Percentiles rank a stretch among this genome's conserved stretches.
These are phyloP conservation scores for Drosophila ogumai DNA, from an alignment of 1,140 invertebrate species.

Conservation along the genomic window DNA sequence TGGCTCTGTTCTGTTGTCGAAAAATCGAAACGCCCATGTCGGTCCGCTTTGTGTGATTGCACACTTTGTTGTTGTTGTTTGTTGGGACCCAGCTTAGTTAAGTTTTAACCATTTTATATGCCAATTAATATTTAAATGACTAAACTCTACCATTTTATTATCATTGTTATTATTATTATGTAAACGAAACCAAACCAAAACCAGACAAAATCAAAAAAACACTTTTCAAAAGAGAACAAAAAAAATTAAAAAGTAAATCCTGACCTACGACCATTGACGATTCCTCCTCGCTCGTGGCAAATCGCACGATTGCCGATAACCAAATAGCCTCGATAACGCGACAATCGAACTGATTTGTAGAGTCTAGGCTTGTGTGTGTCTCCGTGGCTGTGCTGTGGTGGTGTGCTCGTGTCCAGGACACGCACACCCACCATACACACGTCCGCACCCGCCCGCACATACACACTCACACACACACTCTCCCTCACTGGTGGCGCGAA, in stretches of 20 bases:
- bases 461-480: slow-evolving; percentile 14
- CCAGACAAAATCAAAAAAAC: slow-evolving; percentile 26
- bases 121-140: slow-evolving; percentile 75
- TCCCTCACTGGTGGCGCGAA: slow-evolving; percentile 36
- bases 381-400: slow-evolving; percentile 28
- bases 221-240: slow-evolving; percentile 5
- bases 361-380: slow-evolving; percentile 44
- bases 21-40: slow-evolving; percentile 1
- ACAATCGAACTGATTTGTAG: slow-evolving; percentile 33
- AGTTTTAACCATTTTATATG: slow-evolving; percentile 54
- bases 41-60: slow-evolving; percentile 20
- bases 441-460: slow-evolving; percentile 11
- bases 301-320: slow-evolving; percentile 36
- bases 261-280: slow-evolving; percentile 33
- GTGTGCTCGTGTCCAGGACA: slow-evolving; percentile 33
- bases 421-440: slow-evolving; percentile 7
- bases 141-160: slow-evolving; percentile 82
- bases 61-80: slow-evolving; percentile 23
- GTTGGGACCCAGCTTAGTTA: slow-evolving; percentile 51
- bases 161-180: slow-evolving; percentile 80
- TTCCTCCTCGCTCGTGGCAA: slow-evolving; percentile 34
- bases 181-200: slow-evolving; percentile 51
- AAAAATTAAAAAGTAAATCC: slow-evolving; percentile 8
- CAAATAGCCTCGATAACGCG: slow-evolving; percentile 34
- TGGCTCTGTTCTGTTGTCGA: slow-evolving; percentile 6